Conservation (phyloP, 1,140 invertebrate genomes). For the Diabrotica undecimpunctata region DNA sequence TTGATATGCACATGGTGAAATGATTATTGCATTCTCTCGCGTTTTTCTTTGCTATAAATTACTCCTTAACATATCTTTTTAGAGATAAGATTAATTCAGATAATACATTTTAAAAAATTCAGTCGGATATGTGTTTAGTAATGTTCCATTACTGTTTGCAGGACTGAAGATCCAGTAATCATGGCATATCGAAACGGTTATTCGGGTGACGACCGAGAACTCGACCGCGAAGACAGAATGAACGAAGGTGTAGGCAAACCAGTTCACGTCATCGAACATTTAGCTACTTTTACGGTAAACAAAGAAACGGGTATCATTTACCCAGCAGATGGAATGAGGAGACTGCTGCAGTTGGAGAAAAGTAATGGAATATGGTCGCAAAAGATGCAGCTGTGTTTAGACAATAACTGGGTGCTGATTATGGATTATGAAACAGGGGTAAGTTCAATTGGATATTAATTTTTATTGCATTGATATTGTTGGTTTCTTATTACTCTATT, state of each 20-base stretch:
- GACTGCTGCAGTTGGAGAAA: conserved; percentile 93
- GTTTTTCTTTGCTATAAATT: too few relatives aligned
- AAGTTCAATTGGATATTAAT: conserved; percentile 44
- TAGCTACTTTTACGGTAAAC: conserved; percentile 95
- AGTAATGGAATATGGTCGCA: conserved; percentile 98
- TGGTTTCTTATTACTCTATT: too few relatives aligned
- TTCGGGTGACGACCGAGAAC: conserved; percentile 25
- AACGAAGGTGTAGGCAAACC: conserved; percentile 56
- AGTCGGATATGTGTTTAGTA: too few relatives aligned
- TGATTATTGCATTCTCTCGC: too few relatives aligned
- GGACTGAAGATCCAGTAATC: conserved; percentile 1
- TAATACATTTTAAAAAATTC: too few relatives aligned
- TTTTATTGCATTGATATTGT: too few relatives aligned
- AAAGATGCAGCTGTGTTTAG: conserved; percentile 90
- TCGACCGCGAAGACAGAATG: conserved; percentile 31
- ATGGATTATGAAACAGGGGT: conserved; percentile 96
- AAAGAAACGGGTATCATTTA: conserved; percentile 82
- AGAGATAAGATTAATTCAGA: too few relatives aligned
- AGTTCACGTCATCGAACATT: conserved; percentile 89
- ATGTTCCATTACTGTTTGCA: background rate
- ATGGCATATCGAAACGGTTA: conserved; percentile 33
- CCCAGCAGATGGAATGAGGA: conserved; percentile 91
- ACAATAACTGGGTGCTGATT: conserved; percentile 85
- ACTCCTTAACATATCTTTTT: too few relatives aligned
- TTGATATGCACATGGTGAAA: too few relatives aligned